Evolutionary conservation across 1,140 invertebrate genomes (phyloP).

Genomic region (Streblospio benedicti): DNA sequence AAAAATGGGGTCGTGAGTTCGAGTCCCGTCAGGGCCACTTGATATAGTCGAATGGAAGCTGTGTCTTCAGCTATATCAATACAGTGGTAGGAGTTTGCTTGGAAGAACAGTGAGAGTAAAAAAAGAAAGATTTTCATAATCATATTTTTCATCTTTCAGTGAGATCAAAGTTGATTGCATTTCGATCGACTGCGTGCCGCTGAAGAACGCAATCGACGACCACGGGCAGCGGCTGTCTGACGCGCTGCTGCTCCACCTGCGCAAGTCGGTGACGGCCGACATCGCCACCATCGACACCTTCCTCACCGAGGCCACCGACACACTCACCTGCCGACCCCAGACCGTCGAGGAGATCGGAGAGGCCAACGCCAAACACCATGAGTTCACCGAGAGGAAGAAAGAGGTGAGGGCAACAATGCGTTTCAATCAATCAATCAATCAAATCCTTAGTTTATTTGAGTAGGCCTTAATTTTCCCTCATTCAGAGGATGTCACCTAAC

Average conservation of each 20-base stretch:
- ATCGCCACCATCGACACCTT: slow-evolving; percentile 53
- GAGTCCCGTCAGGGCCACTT: too few species aligned
- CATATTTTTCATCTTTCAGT: slow-evolving; percentile 53
- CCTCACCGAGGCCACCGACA: slow-evolving; percentile 54
- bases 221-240: slow-evolving; percentile 84
- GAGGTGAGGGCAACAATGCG: too few species aligned
- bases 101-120: too few species aligned
- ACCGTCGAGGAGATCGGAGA: slow-evolving; percentile 71
- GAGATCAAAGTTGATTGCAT: slow-evolving; percentile 82
- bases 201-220: slow-evolving; percentile 79
- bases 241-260: slow-evolving; percentile 68
- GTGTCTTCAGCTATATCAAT: too few species aligned
- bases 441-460: too few species aligned
- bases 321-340: slow-evolving; percentile 55
- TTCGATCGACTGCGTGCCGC: slow-evolving; percentile 58
- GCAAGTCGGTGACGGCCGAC: slow-evolving; percentile 55
- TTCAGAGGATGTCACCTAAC: too few species aligned
- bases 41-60: too few species aligned
- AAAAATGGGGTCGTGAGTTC: too few species aligned
- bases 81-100: too few species aligned
- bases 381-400: slow-evolving; percentile 56
- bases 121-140: too few species aligned
- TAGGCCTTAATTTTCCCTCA: too few species aligned
- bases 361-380: slow-evolving; percentile 60
- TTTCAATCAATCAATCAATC: too few species aligned